Conservation (phyloP, 1,140 invertebrate species). For the Uloborus diversus region DNA sequence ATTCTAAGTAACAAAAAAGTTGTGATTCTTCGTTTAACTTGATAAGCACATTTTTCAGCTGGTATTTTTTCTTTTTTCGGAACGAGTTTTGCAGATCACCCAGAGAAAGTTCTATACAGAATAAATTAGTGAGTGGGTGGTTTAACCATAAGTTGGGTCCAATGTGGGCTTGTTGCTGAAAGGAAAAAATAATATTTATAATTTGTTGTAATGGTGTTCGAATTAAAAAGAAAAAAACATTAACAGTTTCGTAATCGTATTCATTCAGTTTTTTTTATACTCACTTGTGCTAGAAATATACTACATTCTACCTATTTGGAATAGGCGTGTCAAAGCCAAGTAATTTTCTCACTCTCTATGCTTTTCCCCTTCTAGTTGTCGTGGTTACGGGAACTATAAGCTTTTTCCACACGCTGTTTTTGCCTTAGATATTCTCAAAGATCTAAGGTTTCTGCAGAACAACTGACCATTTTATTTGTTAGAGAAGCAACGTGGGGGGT, state of each 20-base stretch:
- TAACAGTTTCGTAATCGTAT: not conserved
- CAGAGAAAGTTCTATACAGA: slow-evolving; percentile 53
- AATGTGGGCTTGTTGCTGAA: slow-evolving; percentile 56
- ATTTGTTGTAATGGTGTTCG: no score
- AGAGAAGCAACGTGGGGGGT: no score
- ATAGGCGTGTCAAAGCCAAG: no score
- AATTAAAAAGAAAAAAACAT: not conserved
- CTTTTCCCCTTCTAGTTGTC: not conserved
- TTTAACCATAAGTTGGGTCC: slow-evolving; percentile 55
- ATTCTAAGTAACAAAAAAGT: no score
- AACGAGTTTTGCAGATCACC: slow-evolving; percentile 38
- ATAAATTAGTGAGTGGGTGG: slow-evolving; percentile 44
- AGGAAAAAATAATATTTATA: not conserved
- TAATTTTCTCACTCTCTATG: not conserved
- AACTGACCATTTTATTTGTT: no score
- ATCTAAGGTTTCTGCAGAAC: no score
- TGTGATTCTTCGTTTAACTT: no score
- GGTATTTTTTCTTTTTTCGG: not conserved
- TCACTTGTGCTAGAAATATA: not conserved
- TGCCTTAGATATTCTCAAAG: no score
- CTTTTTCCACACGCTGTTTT: not conserved
- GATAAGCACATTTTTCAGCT: not conserved
- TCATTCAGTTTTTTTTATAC: not conserved
- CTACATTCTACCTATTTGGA: no score
- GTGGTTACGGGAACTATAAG: not conserved